phyloP scores from a whole-genome alignment of 2,888 invertebrate species.

The Bellardia bayeri region DNA sequence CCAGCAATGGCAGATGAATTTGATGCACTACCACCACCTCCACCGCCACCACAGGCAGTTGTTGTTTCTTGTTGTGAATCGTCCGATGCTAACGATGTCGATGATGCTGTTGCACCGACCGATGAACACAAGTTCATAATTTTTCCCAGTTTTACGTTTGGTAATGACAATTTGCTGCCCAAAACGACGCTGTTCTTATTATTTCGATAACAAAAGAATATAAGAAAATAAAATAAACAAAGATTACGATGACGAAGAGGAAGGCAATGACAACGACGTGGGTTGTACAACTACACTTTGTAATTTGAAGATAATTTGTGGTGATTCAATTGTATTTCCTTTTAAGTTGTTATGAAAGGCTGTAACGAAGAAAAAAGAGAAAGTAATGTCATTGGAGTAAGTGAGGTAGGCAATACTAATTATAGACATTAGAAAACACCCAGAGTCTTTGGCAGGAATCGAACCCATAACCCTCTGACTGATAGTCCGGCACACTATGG shows the following conservation, averaged over 20 bases:
- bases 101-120: conserved; percentile 82
- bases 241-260: not conserved
- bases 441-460: too few relatives aligned
- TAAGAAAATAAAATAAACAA: conserved; percentile 36
- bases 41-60: conserved; percentile 75
- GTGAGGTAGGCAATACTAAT: too few relatives aligned
- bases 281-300: not conserved
- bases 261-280: not conserved
- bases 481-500: too few relatives aligned
- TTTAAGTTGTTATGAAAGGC: conserved; percentile 16
- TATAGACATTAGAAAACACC: too few relatives aligned
- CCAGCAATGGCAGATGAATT: conserved; percentile 58
- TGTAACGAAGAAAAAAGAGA: not conserved
- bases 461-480: too few relatives aligned
- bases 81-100: conserved; percentile 80
- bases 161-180: conserved; percentile 81
- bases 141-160: conserved; percentile 82
- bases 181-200: conserved; percentile 74
- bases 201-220: conserved; percentile 46
- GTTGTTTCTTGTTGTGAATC: conserved; percentile 74
- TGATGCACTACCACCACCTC: conserved; percentile 72
- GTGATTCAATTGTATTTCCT: conserved; percentile 19
- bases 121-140: conserved; percentile 84
- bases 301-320: conserved; percentile 6
- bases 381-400: too few relatives aligned